Evolutionary conservation across 2,888 invertebrate species (phyloP).

Genomic region (Clostera curtula): DNA sequence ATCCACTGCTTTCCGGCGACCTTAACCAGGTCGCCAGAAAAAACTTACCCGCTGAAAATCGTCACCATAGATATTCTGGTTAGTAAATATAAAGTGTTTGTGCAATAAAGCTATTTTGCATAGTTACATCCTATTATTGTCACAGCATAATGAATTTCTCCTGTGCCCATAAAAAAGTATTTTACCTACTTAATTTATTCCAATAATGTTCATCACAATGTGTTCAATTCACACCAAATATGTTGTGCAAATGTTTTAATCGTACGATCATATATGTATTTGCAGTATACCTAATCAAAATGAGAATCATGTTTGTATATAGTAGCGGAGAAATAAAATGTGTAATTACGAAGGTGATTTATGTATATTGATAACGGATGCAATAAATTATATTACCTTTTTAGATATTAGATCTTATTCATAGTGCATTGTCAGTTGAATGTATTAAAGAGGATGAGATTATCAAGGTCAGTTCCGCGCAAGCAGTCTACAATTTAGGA

Average conservation of each 20-base stretch:
- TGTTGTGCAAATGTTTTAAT: constrained; percentile 43
- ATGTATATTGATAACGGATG: constrained; percentile 25
- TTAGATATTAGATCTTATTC: constrained; percentile 8
- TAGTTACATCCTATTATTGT: too few species aligned
- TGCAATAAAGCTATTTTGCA: too few species aligned
- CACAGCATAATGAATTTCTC: background rate
- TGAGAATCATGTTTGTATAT: constrained; percentile 36
- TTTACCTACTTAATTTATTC: constrained; percentile 15
- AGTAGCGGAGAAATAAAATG: constrained; percentile 27
- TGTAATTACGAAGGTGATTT: constrained; percentile 23
- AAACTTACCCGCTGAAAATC: too few species aligned
- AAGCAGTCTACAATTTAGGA: too few species aligned
- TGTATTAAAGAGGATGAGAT: constrained; percentile 13
- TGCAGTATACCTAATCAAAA: constrained; percentile 27
- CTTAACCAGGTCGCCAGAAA: too few species aligned
- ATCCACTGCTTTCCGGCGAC: too few species aligned
- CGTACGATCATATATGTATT: constrained; percentile 31
- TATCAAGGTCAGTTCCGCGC: background rate
- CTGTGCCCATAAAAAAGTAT: constrained; percentile 5
- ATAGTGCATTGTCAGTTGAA: constrained; percentile 9
- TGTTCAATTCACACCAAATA: constrained; percentile 69
- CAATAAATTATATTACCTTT: constrained; percentile 27
- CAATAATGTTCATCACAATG: constrained; percentile 54
- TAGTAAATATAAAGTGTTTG: too few species aligned
- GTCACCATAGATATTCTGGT: too few species aligned